Percentiles rank a stretch among this genome's conserved stretches.
These are phyloP conservation scores for Podarcis cretensis DNA, from an alignment of 2,113 vertebrate genomes.

Conservation along the genomic window DNA sequence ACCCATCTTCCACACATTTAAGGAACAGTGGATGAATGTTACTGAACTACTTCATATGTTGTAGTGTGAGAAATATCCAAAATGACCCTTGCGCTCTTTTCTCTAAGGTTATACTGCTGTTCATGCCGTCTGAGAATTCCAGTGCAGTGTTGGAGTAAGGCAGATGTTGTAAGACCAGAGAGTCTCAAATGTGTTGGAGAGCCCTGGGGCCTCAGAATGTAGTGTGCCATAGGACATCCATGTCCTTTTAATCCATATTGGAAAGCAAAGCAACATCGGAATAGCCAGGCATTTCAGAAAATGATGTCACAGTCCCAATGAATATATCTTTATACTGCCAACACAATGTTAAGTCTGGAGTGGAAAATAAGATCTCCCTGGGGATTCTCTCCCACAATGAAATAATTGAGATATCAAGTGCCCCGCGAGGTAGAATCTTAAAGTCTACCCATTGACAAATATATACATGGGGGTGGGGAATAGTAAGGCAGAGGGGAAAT, in stretches of 20 bases:
- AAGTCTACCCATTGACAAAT: conserved; percentile 60
- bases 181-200: not conserved
- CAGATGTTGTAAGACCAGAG: not conserved
- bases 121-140: too few relatives aligned
- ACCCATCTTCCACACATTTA: too few relatives aligned
- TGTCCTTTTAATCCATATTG: not conserved
- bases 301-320: conserved; percentile 56
- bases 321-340: conserved; percentile 54
- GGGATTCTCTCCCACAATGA: conserved; percentile 57
- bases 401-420: conserved; percentile 64
- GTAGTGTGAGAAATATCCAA: too few relatives aligned
- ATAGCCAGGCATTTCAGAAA: conserved; percentile 24
- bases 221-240: not conserved
- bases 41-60: too few relatives aligned
- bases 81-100: too few relatives aligned
- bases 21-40: too few relatives aligned
- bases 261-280: conserved; percentile 27
- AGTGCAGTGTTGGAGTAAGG: not conserved
- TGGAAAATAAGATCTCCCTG: conserved; percentile 59
- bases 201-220: not conserved
- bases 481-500: not conserved
- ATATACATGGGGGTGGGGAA: conserved; percentile 55
- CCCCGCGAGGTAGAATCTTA: conserved; percentile 53
- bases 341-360: conserved; percentile 49
- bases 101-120: too few relatives aligned